Evolutionary conservation across 2,888 invertebrate species (phyloP), one percentile per base, ranked within the genome.

Genomic region (Caenorhabditis wallacei): DNA sequence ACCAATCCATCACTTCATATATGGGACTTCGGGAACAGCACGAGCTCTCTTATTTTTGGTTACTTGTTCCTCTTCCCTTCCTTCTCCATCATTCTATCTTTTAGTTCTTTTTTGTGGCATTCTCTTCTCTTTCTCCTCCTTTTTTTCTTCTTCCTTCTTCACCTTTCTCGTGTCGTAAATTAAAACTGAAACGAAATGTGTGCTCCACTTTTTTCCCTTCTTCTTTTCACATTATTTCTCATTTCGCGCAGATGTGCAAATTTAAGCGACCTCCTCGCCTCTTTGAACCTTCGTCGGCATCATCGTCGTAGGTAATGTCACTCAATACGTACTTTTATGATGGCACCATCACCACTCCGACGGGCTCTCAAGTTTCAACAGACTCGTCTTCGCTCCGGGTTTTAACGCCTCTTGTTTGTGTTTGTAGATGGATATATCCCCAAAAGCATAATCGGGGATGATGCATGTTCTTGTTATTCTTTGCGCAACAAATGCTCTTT

Each of bases 291-390:
- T 11, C 56, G 63, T 61, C 74, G 63, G 59, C 59, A 48, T 66
- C 30, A 51, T 66, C 37, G 66, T 24, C 57, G 57, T 51, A 63
- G 54, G 54, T 66, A 63, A 61, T 78, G 78, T 63, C 69, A 69
- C 78, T 78, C 69, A 69, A 69, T 69, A 69, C 78, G 78, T 68
- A 78, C 69, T 78, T 78, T 78, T 69, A 78, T 78, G 78, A 69
- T 78, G 78, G 78, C 69, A 76, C 75, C 75, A 76, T 59, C 76
- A 69, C 40, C 69, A 24, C 54, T 66, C 57, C 57, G 57, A 59
- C 68, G 53, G 46, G 69, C 54, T 78, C 78, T 78, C 78, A 43
- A 54, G 78, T 78, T 78, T 78, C 78, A 69, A 35, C 18, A 37
- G 37, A 22, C 54, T 30, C n/a, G 26, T 22, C 30, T 35, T 40